phyloP scores from a whole-genome alignment of 1,140 invertebrate genomes.

The Hetaerina americana region DNA sequence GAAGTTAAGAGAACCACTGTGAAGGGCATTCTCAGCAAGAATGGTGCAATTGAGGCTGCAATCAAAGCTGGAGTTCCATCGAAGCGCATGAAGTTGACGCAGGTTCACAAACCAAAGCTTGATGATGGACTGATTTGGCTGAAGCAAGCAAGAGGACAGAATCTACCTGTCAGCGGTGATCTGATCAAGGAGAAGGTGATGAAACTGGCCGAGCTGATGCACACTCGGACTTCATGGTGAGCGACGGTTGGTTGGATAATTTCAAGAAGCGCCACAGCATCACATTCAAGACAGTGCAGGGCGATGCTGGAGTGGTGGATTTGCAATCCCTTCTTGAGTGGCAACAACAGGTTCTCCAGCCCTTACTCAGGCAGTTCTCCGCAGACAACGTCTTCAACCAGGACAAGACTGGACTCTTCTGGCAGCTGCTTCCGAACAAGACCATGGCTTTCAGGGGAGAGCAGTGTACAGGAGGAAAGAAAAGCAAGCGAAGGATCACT shows the following conservation, averaged over 20 bases:
- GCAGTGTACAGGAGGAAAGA: constrained; percentile 28
- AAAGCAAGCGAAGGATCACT: constrained; percentile 32
- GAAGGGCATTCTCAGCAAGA: too few species aligned
- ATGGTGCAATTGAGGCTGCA: too few species aligned
- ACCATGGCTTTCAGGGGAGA: constrained; percentile 27
- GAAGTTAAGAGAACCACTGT: too few species aligned
- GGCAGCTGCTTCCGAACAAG: constrained; percentile 28
- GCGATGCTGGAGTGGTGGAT: background rate
- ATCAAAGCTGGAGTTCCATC: too few species aligned
- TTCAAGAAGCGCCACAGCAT: constrained; percentile 23
- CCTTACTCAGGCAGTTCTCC: background rate
- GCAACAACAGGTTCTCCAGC: background rate
- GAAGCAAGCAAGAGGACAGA: background rate
- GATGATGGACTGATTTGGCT: too few species aligned
- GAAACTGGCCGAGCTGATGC: background rate
- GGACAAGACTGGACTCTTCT: constrained; percentile 35
- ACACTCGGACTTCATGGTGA: constrained; percentile 21
- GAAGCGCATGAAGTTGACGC: background rate
- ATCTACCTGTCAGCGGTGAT: background rate
- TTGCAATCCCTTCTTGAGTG: background rate
- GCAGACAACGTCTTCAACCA: constrained; percentile 31
- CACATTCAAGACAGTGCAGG: constrained; percentile 20
- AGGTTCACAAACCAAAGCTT: too few species aligned
- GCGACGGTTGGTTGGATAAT: constrained; percentile 27
- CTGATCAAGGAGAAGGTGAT: background rate